Conservation (phyloP, 1,140 invertebrate genomes). For the Drosophila murphyi region DNA sequence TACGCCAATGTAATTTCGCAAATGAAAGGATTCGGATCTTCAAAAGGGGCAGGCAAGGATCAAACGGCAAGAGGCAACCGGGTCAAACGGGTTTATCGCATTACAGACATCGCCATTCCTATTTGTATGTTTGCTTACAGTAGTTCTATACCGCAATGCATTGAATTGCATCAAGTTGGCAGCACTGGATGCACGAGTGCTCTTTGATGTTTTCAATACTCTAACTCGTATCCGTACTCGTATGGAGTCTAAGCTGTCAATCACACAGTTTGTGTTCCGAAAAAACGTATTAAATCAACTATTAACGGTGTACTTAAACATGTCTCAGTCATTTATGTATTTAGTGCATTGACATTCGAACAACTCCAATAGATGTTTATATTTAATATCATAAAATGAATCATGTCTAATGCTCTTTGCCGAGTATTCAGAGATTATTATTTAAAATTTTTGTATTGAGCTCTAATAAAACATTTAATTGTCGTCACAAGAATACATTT, state of each 20-base stretch:
- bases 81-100: background rate
- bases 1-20: slow-evolving; percentile 78
- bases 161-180: slow-evolving; percentile 18
- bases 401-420: too few relatives aligned
- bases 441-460: too few relatives aligned
- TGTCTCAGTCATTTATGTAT: too few relatives aligned
- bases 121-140: slow-evolving; percentile 43
- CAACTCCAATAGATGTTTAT: too few relatives aligned
- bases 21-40: slow-evolving; percentile 46
- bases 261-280: background rate
- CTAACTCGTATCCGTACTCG: background rate
- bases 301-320: too few relatives aligned
- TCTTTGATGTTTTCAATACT: slow-evolving; percentile 20
- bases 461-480: too few relatives aligned
- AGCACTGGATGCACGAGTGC: slow-evolving; percentile 30
- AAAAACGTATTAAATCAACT: too few relatives aligned
- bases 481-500: too few relatives aligned
- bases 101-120: slow-evolving; percentile 21
- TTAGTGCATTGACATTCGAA: too few relatives aligned
- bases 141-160: slow-evolving; percentile 21
- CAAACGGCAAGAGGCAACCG: background rate
- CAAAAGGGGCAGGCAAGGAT: background rate
- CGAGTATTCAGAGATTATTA: too few relatives aligned
- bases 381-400: too few relatives aligned
- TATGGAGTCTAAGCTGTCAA: slow-evolving; percentile 9